These are phyloP conservation scores for Orientallactaga bullata DNA, from an alignment of 2,113 vertebrate species.

Conservation along the genomic window DNA sequence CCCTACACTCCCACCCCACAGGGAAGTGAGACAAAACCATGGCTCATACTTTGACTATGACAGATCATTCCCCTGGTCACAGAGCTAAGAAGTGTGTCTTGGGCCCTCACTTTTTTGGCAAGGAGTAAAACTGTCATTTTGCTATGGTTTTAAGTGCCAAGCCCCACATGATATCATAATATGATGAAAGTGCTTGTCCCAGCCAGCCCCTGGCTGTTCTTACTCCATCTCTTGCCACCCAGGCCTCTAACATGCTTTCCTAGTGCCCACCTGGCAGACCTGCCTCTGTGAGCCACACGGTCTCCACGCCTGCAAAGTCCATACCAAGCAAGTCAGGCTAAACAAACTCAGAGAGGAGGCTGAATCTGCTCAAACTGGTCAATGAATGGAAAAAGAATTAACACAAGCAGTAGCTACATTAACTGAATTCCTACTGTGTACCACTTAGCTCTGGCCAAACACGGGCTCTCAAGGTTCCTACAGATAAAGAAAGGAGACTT, in stretches of 20 bases:
- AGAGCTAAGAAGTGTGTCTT: not conserved
- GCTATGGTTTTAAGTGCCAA: not conserved
- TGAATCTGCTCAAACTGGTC: not conserved
- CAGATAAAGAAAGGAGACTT: slow-evolving; percentile 25
- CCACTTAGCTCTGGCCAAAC: not conserved
- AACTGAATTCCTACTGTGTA: not conserved
- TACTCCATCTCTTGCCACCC: not conserved
- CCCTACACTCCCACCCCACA: not conserved
- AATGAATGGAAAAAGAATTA: not conserved
- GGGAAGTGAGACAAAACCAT: not conserved
- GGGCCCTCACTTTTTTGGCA: not conserved
- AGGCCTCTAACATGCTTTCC: not conserved
- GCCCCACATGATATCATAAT: not conserved
- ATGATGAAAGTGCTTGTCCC: not conserved
- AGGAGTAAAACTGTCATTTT: not conserved
- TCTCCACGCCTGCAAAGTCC: not conserved
- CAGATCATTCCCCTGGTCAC: not conserved
- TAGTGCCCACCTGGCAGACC: not conserved
- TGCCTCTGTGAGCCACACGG: fast-evolving
- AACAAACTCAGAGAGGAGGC: not conserved
- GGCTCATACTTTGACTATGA: not conserved
- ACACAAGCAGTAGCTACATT: not conserved
- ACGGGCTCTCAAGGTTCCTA: not conserved
- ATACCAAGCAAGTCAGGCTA: not conserved
- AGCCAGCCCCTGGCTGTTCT: not conserved